phyloP scores from a whole-genome alignment of 2,888 invertebrate genomes.

The Saturnia japonica region DNA sequence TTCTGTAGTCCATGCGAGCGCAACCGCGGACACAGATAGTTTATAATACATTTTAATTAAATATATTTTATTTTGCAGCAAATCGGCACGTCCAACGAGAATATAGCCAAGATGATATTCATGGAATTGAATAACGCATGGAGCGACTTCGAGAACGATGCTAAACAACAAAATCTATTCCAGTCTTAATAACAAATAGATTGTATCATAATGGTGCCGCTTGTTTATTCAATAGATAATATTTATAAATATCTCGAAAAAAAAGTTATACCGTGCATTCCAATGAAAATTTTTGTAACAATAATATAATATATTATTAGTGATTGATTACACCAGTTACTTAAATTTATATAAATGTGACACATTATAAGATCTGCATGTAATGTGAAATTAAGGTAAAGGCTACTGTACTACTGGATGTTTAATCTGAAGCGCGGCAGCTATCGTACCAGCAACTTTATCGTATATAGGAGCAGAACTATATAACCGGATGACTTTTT shows the following conservation, averaged over 20 bases:
- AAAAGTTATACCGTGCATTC: not conserved
- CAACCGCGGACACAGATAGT: no score
- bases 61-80: slow-evolving; percentile 83
- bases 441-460: no score
- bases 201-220: not conserved
- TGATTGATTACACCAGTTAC: not conserved
- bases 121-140: slow-evolving; percentile 99
- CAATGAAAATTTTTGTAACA: not conserved
- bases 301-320: not conserved
- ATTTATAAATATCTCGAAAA: not conserved
- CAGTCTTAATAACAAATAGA: slow-evolving; percentile 48
- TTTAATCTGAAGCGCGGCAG: no score
- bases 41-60: no score
- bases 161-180: slow-evolving; percentile 87
- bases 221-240: not conserved
- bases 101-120: slow-evolving; percentile 97
- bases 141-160: slow-evolving; percentile 96
- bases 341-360: not conserved
- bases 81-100: slow-evolving; percentile 95
- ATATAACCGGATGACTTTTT: no score
- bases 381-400: not conserved
- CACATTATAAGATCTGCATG: no score
- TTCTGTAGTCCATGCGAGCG: no score
- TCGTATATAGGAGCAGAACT: no score
- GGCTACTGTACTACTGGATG: no score